A percentile compares a stretch with the other conserved stretches of the same genome.
Conservation (phyloP, 2,888 invertebrate genomes). For the Drosophila atripex region DNA sequence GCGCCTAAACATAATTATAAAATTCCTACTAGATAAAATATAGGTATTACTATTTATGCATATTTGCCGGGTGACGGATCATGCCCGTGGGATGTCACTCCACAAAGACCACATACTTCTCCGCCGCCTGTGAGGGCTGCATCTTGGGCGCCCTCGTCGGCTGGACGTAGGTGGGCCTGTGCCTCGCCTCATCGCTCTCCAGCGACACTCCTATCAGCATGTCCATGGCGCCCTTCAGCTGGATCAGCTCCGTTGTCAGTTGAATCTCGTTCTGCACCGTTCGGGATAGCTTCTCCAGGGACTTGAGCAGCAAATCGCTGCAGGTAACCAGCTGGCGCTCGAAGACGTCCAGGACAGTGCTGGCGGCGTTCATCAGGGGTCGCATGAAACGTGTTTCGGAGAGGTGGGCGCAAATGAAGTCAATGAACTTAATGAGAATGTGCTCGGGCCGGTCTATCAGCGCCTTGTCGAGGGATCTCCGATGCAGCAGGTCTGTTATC, state of each 20-base stretch:
- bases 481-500: conserved; percentile 93
- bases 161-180: conserved; percentile 19
- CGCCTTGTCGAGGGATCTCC: conserved; percentile 91
- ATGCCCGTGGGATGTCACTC: conserved; percentile 25
- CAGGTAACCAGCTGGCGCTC: conserved; percentile 87
- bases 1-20: background rate
- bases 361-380: conserved; percentile 89
- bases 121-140: conserved; percentile 78
- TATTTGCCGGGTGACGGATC: background rate
- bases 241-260: conserved; percentile 87
- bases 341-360: conserved; percentile 90
- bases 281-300: conserved; percentile 87
- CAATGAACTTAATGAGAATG: conserved; percentile 87
- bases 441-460: conserved; percentile 89
- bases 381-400: conserved; percentile 90
- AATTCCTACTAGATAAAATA: background rate
- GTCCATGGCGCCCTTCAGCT: conserved; percentile 89
- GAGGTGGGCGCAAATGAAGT: conserved; percentile 90
- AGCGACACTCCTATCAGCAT: conserved; percentile 86
- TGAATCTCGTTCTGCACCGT: conserved; percentile 88
- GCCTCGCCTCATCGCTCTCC: conserved; percentile 83
- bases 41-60: background rate
- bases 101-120: conserved; percentile 68
- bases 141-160: conserved; percentile 50
- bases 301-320: conserved; percentile 86